Percentiles rank a stretch among this genome's conserved stretches.
phyloP scores from a whole-genome alignment of 1,140 invertebrate genomes.

The Drosophila watanabei region DNA sequence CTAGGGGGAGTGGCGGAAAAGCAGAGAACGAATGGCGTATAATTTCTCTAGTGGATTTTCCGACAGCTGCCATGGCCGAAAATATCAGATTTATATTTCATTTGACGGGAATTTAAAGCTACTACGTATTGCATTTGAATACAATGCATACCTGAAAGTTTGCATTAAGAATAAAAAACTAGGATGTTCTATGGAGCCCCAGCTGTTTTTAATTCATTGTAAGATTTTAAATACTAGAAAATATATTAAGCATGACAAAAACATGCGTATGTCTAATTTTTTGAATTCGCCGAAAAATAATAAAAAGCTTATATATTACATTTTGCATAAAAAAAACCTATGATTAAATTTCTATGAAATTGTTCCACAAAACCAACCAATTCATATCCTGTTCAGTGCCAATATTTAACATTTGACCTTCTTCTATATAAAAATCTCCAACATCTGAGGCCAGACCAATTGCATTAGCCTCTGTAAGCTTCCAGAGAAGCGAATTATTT shows the following conservation, averaged over 20 bases:
- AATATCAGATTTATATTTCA: slow-evolving; percentile 12
- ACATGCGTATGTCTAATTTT: background rate
- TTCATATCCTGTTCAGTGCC: background rate
- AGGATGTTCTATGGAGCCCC: background rate
- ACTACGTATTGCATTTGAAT: background rate
- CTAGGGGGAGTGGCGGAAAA: slow-evolving; percentile 3
- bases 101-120: background rate
- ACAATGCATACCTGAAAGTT: background rate
- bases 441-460: slow-evolving; percentile 25
- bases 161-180: background rate
- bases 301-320: background rate
- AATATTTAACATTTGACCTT: slow-evolving; percentile 8
- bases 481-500: slow-evolving; percentile 26
- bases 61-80: slow-evolving; percentile 9
- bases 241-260: background rate
- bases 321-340: background rate
- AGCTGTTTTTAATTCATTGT: background rate
- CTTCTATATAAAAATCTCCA: slow-evolving; percentile 17
- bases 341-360: background rate
- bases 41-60: slow-evolving; percentile 24
- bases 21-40: background rate
- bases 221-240: no score
- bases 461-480: slow-evolving; percentile 30
- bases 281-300: background rate
- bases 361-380: background rate